Evolutionary conservation across 2,888 invertebrate species (phyloP).

Genomic region (Nebria brevicollis): DNA sequence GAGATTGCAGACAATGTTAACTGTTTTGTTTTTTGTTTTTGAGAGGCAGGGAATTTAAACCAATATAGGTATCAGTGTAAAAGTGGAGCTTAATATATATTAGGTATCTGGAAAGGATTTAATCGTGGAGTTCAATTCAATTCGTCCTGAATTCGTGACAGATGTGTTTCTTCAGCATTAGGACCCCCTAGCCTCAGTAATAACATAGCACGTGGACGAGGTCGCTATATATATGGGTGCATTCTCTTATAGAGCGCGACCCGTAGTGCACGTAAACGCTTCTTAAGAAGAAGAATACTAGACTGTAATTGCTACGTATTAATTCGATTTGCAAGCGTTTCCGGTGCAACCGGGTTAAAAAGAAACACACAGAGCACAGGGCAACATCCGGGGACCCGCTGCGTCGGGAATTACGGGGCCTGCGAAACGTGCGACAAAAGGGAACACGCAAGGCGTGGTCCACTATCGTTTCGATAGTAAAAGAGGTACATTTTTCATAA

Average conservation of each 20-base stretch:
- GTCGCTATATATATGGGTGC: slow-evolving; percentile 44
- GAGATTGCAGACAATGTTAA: no score
- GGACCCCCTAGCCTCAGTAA: slow-evolving; percentile 2
- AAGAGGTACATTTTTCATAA: slow-evolving; percentile 9
- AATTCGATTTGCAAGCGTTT: slow-evolving; percentile 63
- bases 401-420: slow-evolving; percentile 60
- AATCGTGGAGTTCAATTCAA: background rate
- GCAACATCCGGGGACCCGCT: slow-evolving; percentile 50
- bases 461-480: background rate
- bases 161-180: background rate
- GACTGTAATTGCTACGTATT: slow-evolving; percentile 64
- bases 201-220: slow-evolving; percentile 55
- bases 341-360: slow-evolving; percentile 53
- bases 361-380: slow-evolving; percentile 16
- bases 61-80: no score
- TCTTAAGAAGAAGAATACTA: slow-evolving; percentile 62
- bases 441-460: background rate
- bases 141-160: slow-evolving; percentile 4
- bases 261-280: slow-evolving; percentile 60
- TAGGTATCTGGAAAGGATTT: no score
- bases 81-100: no score
- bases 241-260: slow-evolving; percentile 51
- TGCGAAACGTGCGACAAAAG: slow-evolving; percentile 16
- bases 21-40: no score
- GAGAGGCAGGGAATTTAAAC: no score